Conservation (phyloP, 2,888 invertebrate genomes). For the Drosophila meridiana region DNA sequence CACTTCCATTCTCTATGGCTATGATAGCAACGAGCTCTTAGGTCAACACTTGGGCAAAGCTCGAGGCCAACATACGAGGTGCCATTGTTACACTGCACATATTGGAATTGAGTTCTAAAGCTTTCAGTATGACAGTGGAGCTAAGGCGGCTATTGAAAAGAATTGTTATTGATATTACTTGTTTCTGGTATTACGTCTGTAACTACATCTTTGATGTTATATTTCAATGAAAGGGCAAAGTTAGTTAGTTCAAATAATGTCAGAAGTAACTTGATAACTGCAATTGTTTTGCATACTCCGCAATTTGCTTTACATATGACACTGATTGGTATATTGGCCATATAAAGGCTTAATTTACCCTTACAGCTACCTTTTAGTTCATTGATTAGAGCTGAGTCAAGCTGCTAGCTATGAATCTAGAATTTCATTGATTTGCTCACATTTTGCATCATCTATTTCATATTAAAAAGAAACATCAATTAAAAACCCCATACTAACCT, state of each 20-base stretch:
- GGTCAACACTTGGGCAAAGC: neutral
- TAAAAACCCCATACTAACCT: slow-evolving; percentile 66
- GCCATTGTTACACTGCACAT: neutral
- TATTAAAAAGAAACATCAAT: neutral
- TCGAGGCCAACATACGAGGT: neutral
- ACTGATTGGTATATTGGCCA: neutral
- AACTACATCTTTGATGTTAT: neutral
- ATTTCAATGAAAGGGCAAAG: neutral
- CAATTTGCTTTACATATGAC: neutral
- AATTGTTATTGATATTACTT: neutral
- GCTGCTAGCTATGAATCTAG: too few relatives aligned
- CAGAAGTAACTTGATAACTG: neutral
- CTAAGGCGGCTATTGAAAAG: neutral
- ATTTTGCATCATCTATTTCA: neutral
- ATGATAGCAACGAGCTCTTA: neutral
- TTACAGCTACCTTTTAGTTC: too few relatives aligned
- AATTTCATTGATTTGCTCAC: too few relatives aligned
- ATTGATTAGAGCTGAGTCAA: too few relatives aligned
- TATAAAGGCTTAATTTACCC: too few relatives aligned
- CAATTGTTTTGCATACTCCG: neutral
- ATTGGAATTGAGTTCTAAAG: neutral
- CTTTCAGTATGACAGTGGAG: neutral
- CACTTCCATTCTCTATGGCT: neutral
- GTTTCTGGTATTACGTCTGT: neutral
- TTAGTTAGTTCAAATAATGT: neutral